Percentiles rank a stretch among this genome's conserved stretches.
These are phyloP conservation scores for Lysiphlebus fabarum DNA, from an alignment of 1,140 invertebrate genomes.

Conservation along the genomic window DNA sequence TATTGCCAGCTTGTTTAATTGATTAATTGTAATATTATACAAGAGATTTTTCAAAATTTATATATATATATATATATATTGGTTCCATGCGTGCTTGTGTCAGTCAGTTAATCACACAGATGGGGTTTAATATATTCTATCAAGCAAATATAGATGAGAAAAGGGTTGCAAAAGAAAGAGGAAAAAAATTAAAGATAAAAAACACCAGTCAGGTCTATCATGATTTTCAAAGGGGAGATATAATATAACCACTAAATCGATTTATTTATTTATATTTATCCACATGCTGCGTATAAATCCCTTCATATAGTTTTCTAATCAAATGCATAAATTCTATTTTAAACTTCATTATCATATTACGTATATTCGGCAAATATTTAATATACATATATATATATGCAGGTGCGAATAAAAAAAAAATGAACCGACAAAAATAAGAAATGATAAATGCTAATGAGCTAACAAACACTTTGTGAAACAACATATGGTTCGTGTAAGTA, in stretches of 20 bases:
- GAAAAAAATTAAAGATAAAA: too few species aligned
- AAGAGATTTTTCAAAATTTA: conserved; percentile 11
- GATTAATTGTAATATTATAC: conserved; percentile 26
- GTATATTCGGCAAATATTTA: conserved; percentile 2
- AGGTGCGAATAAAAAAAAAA: conserved; percentile 10
- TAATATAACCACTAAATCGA: conserved; percentile 5
- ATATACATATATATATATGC: conserved; percentile 24
- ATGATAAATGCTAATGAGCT: conserved; percentile 44
- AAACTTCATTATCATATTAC: neutral
- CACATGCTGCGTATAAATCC: neutral
- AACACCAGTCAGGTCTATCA: neutral
- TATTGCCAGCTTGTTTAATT: conserved; percentile 19
- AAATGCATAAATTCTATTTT: conserved; percentile 21
- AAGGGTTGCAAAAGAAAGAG: too few species aligned
- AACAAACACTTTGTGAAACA: neutral
- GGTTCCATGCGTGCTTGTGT: conserved; percentile 1
- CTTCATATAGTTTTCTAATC: conserved; percentile 10
- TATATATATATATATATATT: neutral
- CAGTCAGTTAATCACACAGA: neutral
- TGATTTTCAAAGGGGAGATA: neutral
- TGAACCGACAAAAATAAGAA: conserved; percentile 8
- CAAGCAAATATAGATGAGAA: too few species aligned
- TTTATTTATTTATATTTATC: neutral
- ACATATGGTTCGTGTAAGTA: conserved; percentile 4
- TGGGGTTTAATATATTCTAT: too few species aligned